Evolutionary conservation across 1,140 invertebrate species (phyloP), one percentile per base, ranked within the genome.

Genomic region (Nasonia longicornis): DNA sequence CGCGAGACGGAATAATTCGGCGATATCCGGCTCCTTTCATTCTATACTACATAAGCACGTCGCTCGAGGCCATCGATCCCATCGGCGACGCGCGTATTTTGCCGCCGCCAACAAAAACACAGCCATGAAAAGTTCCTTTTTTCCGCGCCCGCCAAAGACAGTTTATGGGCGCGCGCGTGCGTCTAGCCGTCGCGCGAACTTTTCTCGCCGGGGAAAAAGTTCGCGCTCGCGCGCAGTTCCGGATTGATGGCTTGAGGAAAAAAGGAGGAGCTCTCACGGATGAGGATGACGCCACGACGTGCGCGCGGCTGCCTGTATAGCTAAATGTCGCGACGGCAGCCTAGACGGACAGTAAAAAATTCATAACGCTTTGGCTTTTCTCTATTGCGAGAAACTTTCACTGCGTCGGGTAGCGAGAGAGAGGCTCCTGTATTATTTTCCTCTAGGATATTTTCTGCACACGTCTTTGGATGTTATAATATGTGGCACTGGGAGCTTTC

Each of bases 281-380:
- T 52, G 45, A 48, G 4, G 45, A 48, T 48, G 48, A 52, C 3
- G 12, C 45, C 12, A 22, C 12, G 16, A 22, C n/a, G n/a, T 4
- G 26, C n/a, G n/a, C 6, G 0, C 69, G 16, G 1, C 26, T 22
- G 14, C 16, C 7, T 12, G 29, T 64, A 48, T 58, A 73, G 38
- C 58, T 80, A 74, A 80, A 80, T 66, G 71, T 73, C 78, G 71
- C 42, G 63, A 67, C 67, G n/a, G 35, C 66, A 45, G 48, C 66
- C 26, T 42, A 58, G 73, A 75, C 42, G 29, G 79, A 67, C 63
- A 52, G 79, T 80, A 80, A 80, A 80, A 79, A 80, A 80, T 74
- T 80, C 72, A 75, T 75, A 75, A 74, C 72, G 71, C 79, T 64
- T 38, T 20, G 64, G 78, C 42, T 80, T 80, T 69, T 80, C 63